Conservation (phyloP, 2,888 invertebrate genomes). For the Deilephila porcellus region DNA sequence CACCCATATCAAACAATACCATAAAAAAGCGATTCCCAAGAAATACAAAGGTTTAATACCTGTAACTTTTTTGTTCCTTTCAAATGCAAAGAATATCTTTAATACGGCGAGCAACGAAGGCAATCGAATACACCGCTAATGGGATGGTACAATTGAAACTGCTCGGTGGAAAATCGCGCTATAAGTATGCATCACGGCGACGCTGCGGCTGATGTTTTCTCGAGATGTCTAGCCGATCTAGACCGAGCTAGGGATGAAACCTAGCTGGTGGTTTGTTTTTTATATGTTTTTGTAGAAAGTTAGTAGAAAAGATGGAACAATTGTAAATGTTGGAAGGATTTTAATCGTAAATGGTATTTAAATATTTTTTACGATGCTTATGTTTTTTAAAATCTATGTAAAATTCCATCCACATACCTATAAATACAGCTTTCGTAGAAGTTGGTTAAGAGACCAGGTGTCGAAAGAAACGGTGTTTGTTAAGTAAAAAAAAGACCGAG, state of each 20-base stretch:
- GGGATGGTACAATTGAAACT: slow-evolving; percentile 76
- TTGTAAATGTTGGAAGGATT: no score
- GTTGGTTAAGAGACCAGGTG: no score
- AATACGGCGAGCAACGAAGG: slow-evolving; percentile 29
- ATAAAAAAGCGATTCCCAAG: neutral
- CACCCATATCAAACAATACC: no score
- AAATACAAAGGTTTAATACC: neutral
- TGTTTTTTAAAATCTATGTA: no score
- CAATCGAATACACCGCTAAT: slow-evolving; percentile 63
- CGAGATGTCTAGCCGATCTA: slow-evolving; percentile 49
- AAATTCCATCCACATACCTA: no score
- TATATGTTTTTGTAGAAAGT: no score
- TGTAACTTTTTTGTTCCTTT: neutral
- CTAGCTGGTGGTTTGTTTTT: neutral
- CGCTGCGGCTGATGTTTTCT: slow-evolving; percentile 35
- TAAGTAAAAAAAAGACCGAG: no score
- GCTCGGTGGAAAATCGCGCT: slow-evolving; percentile 75
- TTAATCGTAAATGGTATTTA: no score
- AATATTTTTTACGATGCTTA: no score
- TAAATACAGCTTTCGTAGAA: no score
- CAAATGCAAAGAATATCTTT: slow-evolving; percentile 23
- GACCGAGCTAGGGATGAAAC: slow-evolving; percentile 19
- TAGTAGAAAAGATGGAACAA: no score
- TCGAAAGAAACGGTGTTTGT: no score
- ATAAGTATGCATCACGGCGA: slow-evolving; percentile 80